A percentile compares a stretch with the other conserved stretches of the same genome.
Evolutionary conservation across 2,888 invertebrate genomes (phyloP).

Genomic region (Hedychridium roseum): DNA sequence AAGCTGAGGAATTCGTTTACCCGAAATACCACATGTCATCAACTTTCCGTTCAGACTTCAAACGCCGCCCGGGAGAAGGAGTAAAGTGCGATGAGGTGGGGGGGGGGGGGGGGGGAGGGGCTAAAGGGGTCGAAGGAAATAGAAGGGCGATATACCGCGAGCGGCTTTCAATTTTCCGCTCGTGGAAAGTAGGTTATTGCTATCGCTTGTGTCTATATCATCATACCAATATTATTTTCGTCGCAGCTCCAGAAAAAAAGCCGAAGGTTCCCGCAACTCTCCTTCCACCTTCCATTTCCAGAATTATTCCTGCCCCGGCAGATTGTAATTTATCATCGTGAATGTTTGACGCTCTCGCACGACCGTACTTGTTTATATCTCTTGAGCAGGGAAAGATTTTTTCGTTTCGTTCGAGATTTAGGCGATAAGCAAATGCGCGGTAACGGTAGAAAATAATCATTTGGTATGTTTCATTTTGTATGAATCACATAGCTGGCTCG

Average conservation of each 20-base stretch:
- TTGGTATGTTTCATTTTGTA: too few species aligned
- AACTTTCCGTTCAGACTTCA: too few species aligned
- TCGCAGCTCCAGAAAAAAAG: neutral
- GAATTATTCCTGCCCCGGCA: neutral
- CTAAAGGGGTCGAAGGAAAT: too few species aligned
- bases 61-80: too few species aligned
- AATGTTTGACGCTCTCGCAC: neutral
- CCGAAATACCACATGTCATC: too few species aligned
- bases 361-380: neutral
- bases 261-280: neutral
- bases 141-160: neutral
- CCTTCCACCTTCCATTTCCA: neutral
- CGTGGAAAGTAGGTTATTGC: neutral
- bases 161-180: neutral
- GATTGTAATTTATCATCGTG: neutral
- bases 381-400: neutral
- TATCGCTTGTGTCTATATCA: slow-evolving; percentile 2
- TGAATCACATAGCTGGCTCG: too few species aligned
- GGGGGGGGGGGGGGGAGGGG: too few species aligned
- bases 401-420: slow-evolving; percentile 2
- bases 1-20: too few species aligned
- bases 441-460: too few species aligned
- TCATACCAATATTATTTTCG: neutral
- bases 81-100: too few species aligned
- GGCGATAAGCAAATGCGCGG: too few species aligned